Evolutionary conservation across 1,140 invertebrate genomes (phyloP).

Genomic region (Drosophila lini): DNA sequence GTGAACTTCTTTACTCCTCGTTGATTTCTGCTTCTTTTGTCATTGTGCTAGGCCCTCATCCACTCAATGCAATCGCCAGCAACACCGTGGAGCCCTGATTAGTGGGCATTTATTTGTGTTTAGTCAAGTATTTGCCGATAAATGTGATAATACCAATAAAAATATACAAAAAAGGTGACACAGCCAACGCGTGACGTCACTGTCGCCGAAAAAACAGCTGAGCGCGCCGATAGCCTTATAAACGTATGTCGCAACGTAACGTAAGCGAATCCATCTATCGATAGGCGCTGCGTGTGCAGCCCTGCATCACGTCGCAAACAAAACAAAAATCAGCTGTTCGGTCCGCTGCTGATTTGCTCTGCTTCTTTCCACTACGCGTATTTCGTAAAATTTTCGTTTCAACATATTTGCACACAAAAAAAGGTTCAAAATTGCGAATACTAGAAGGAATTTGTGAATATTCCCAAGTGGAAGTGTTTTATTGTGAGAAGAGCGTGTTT

Average conservation of each 20-base stretch:
- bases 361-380: conserved; percentile 43
- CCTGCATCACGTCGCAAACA: conserved; percentile 34
- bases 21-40: conserved; percentile 2
- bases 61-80: conserved; percentile 24
- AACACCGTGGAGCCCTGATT: conserved; percentile 27
- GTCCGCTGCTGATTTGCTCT: conserved; percentile 21
- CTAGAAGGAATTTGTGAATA: neutral
- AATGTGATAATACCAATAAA: conserved; percentile 24
- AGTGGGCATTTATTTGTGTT: conserved; percentile 41
- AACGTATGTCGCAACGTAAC: neutral
- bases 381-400: conserved; percentile 42
- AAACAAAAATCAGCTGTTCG: conserved; percentile 58
- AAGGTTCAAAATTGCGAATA: conserved; percentile 2
- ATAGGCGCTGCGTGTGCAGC: conserved; percentile 7
- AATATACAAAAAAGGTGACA: conserved; percentile 9
- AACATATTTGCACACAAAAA: conserved; percentile 37
- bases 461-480: neutral
- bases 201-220: conserved; percentile 34
- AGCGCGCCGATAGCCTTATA: conserved; percentile 2
- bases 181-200: conserved; percentile 30
- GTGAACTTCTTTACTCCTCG: neutral
- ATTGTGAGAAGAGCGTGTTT: neutral
- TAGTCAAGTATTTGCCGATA: conserved; percentile 34
- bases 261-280: neutral
- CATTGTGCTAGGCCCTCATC: conserved; percentile 19